Percentiles rank a stretch among this genome's conserved stretches.
phyloP scores from a whole-genome alignment of 2,888 invertebrate species.

The Schrankia costaestrigalis region DNA sequence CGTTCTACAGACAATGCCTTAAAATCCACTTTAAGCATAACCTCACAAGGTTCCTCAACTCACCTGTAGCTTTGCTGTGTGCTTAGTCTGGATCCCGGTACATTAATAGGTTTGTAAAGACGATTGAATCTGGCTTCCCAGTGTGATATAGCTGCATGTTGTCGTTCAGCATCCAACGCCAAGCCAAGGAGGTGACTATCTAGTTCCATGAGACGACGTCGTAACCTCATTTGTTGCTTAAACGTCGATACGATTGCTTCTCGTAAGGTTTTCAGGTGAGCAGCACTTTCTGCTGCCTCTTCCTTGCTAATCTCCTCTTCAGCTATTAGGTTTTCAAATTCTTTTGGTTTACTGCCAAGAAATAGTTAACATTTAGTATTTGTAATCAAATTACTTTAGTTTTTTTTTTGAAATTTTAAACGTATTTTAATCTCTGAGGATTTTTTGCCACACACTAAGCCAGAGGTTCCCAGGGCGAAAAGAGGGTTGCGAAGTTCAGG shows the following conservation, averaged over 20 bases:
- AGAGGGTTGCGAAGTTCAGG: no score
- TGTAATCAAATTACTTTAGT: no score
- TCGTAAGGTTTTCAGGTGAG: slow-evolving; percentile 84
- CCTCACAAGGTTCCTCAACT: no score
- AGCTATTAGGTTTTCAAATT: slow-evolving; percentile 33
- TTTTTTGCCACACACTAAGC: no score
- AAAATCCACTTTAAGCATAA: no score
- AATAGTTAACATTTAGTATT: background rate
- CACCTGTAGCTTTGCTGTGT: slow-evolving; percentile 83
- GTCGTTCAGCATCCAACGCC: slow-evolving; percentile 92
- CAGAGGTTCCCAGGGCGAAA: no score
- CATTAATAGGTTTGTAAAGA: slow-evolving; percentile 82
- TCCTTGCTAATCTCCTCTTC: slow-evolving; percentile 49
- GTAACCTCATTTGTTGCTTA: slow-evolving; percentile 94
- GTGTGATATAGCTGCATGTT: slow-evolving; percentile 93
- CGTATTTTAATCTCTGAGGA: no score
- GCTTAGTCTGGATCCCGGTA: slow-evolving; percentile 78
- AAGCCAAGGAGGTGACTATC: slow-evolving; percentile 93
- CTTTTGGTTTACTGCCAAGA: slow-evolving; percentile 58
- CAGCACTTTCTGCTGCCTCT: slow-evolving; percentile 54
- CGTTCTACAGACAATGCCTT: no score
- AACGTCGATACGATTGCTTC: slow-evolving; percentile 94
- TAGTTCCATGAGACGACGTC: slow-evolving; percentile 92
- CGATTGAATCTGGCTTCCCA: slow-evolving; percentile 93
- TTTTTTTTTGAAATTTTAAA: no score